Evolutionary conservation across 2,113 vertebrate genomes (phyloP).

Genomic region (Callorhinus ursinus): DNA sequence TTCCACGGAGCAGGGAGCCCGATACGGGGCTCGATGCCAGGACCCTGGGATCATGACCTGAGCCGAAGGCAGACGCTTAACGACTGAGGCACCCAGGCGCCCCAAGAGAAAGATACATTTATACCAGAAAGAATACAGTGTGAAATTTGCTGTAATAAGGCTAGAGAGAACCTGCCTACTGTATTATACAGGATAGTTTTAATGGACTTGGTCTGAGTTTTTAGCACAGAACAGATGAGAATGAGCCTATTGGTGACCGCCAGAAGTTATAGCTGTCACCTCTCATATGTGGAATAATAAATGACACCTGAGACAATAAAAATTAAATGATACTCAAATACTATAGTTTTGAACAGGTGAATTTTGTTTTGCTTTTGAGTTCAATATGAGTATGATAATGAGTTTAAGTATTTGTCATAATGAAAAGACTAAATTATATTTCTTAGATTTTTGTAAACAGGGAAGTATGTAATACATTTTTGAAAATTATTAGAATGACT

Average conservation of each 20-base stretch:
- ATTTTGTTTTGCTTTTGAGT: neutral
- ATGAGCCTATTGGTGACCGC: neutral
- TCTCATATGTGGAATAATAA: neutral
- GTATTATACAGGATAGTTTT: neutral
- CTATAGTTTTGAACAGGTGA: neutral
- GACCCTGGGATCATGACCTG: no score
- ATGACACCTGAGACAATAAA: neutral
- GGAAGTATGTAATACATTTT: neutral
- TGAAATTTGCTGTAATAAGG: neutral
- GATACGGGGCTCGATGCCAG: no score
- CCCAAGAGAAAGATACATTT: neutral
- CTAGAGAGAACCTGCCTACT: neutral
- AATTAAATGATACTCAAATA: neutral
- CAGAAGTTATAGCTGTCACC: neutral
- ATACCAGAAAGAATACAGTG: neutral
- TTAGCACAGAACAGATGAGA: neutral
- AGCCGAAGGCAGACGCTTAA: no score
- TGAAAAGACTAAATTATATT: neutral
- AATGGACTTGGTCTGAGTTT: neutral
- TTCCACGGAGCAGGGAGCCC: no score
- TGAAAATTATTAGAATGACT: neutral
- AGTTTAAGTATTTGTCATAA: constrained; percentile 33
- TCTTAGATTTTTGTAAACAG: neutral
- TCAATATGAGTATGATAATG: neutral
- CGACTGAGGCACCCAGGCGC: no score